A percentile compares a stretch with the other conserved stretches of the same genome.
phyloP scores from a whole-genome alignment of 2,797 vertebrate species.

The Prionace glauca region DNA sequence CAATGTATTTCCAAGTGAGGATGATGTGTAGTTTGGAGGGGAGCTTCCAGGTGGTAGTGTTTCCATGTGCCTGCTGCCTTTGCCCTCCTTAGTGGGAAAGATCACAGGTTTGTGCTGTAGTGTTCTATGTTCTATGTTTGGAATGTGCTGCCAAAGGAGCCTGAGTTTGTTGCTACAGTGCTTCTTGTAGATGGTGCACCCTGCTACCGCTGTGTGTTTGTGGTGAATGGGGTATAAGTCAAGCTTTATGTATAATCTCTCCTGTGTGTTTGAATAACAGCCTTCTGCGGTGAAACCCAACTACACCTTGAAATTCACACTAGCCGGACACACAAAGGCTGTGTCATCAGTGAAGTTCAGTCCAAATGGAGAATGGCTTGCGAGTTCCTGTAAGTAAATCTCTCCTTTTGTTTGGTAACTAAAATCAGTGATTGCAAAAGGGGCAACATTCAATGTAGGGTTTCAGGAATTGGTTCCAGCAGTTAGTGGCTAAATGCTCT shows the following conservation, averaged over 20 bases:
- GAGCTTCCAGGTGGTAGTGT: not conserved
- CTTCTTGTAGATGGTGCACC: not conserved
- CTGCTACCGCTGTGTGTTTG: not conserved
- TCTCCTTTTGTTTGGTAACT: not conserved
- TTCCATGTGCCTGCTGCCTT: not conserved
- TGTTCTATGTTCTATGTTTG: too few relatives aligned
- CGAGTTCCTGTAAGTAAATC: conserved; percentile 83
- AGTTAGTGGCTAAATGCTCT: not conserved
- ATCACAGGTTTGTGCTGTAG: too few relatives aligned
- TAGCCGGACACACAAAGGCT: conserved; percentile 94
- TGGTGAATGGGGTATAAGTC: not conserved
- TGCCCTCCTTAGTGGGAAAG: not conserved
- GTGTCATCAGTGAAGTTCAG: conserved; percentile 98
- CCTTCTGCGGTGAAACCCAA: conserved; percentile 91
- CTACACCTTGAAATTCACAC: conserved; percentile 91
- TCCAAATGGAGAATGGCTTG: conserved; percentile 95
- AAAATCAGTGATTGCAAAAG: not conserved
- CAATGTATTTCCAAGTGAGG: not conserved
- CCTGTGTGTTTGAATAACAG: conserved; percentile 52
- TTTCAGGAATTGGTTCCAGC: not conserved
- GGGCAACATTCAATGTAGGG: not conserved
- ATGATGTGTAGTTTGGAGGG: not conserved
- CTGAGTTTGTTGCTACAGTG: not conserved
- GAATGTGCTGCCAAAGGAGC: not conserved
- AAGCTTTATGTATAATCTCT: not conserved